phyloP scores from a whole-genome alignment of 2,888 invertebrate species.

The Thelaira solivaga region DNA sequence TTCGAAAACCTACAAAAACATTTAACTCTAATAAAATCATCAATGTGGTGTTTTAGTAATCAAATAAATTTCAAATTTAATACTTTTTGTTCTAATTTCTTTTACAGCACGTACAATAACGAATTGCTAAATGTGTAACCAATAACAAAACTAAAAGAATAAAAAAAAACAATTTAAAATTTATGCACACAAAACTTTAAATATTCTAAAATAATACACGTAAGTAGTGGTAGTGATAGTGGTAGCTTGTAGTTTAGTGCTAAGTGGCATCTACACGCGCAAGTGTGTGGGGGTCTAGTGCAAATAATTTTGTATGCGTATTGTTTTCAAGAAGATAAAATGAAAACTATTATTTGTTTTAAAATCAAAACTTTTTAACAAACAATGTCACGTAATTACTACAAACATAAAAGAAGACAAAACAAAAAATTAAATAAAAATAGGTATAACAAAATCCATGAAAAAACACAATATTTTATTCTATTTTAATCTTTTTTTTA shows the following conservation, averaged over 20 bases:
- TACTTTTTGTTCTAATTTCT: slow-evolving; percentile 54
- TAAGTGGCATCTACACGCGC: slow-evolving; percentile 10
- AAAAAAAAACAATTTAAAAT: slow-evolving; percentile 12
- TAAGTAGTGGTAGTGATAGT: background rate
- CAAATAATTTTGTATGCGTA: slow-evolving; percentile 17
- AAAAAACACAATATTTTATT: slow-evolving; percentile 13
- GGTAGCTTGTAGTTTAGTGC: background rate
- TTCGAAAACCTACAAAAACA: slow-evolving; percentile 36
- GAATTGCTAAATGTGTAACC: slow-evolving; percentile 37
- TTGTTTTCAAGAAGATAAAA: slow-evolving; percentile 49
- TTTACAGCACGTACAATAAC: slow-evolving; percentile 49
- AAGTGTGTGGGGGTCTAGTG: slow-evolving; percentile 27
- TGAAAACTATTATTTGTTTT: slow-evolving; percentile 44
- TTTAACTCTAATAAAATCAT: slow-evolving; percentile 45
- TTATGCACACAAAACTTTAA: slow-evolving; percentile 17
- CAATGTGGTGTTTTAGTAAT: slow-evolving; percentile 13
- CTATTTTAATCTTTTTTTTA: too few species aligned
- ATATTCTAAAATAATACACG: slow-evolving; percentile 25
- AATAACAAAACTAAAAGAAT: slow-evolving; percentile 38
- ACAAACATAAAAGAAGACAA: slow-evolving; percentile 49
- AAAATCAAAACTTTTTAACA: slow-evolving; percentile 49
- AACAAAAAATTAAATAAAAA: too few species aligned
- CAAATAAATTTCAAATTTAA: slow-evolving; percentile 50
- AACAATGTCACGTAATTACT: slow-evolving; percentile 62
- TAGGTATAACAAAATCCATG: background rate